Conservation (phyloP, 2,797 vertebrate species). For the Siniperca obscura region DNA sequence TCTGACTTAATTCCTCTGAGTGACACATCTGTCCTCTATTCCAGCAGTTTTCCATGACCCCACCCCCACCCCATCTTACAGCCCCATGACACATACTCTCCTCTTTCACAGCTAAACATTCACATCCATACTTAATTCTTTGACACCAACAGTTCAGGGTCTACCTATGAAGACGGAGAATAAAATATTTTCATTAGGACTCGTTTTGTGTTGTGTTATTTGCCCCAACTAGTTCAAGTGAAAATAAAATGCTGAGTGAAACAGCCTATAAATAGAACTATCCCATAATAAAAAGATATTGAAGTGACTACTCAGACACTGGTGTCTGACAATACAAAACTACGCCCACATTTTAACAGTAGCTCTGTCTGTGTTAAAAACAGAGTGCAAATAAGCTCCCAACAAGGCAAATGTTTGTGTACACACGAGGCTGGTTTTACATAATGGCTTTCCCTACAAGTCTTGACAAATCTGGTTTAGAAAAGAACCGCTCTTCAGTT, state of each 20-base stretch:
- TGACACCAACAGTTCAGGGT: constrained; percentile 6
- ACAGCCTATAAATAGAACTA: constrained; percentile 24
- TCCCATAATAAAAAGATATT: constrained; percentile 39
- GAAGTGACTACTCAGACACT: constrained; percentile 32
- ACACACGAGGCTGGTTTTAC: constrained; percentile 55
- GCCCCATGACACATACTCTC: constrained; percentile 6
- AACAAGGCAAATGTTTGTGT: constrained; percentile 69
- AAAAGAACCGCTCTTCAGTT: constrained; percentile 61
- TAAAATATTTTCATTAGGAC: constrained; percentile 19
- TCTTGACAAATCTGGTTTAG: constrained; percentile 77
- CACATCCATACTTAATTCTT: constrained; percentile 10
- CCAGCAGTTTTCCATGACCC: constrained; percentile 46
- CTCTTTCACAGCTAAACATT: constrained; percentile 24
- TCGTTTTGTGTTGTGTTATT: constrained; percentile 28
- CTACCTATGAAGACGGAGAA: constrained; percentile 1
- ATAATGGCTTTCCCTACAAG: constrained; percentile 73
- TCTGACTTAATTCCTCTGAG: constrained; percentile 60
- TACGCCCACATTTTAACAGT: constrained; percentile 62
- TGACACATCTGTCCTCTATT: constrained; percentile 62
- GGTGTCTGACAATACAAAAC: constrained; percentile 44
- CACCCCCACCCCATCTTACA: constrained; percentile 13
- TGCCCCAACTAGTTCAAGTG: constrained; percentile 37
- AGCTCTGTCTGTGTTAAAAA: constrained; percentile 39
- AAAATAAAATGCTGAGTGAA: constrained; percentile 43
- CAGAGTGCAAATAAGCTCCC: constrained; percentile 55